Percentiles rank a stretch among this genome's conserved stretches.
Conservation (phyloP, 35 echinoderm and acorn worm species). For the Lytechinus pictus region DNA sequence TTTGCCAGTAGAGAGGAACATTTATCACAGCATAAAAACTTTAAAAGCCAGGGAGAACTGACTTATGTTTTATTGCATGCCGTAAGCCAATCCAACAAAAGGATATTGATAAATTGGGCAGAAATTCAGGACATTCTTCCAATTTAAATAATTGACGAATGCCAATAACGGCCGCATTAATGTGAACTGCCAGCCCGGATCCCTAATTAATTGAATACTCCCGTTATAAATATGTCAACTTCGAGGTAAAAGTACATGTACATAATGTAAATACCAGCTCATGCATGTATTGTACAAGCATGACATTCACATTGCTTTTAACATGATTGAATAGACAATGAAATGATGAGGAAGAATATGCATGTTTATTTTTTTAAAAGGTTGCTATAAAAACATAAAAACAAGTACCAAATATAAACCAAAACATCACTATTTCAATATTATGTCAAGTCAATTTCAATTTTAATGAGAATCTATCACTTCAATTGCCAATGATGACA, state of each 20-base stretch:
- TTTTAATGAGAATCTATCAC: too few relatives aligned
- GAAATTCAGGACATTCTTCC: not conserved
- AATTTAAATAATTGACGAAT: not conserved
- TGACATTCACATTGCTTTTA: too few relatives aligned
- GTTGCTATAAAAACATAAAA: too few relatives aligned
- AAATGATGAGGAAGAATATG: too few relatives aligned
- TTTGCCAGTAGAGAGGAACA: not conserved
- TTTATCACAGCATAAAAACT: not conserved
- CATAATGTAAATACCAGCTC: not conserved
- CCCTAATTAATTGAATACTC: not conserved
- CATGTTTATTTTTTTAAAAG: too few relatives aligned
- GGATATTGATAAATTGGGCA: not conserved
- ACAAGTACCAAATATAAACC: too few relatives aligned
- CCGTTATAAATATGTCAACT: not conserved
- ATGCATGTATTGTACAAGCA: not conserved
- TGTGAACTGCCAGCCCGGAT: not conserved
- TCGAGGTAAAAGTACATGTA: not conserved
- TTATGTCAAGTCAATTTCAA: too few relatives aligned
- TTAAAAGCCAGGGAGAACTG: not conserved
- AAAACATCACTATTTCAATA: too few relatives aligned
- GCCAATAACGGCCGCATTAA: not conserved
- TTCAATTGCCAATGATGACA: too few relatives aligned
- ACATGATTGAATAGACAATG: too few relatives aligned
- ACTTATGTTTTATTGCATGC: not conserved
- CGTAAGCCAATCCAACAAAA: not conserved